A percentile compares a stretch with the other conserved stretches of the same genome.
phyloP scores from a whole-genome alignment of 2,113 vertebrate genomes.

The Leptocoma aspasia region DNA sequence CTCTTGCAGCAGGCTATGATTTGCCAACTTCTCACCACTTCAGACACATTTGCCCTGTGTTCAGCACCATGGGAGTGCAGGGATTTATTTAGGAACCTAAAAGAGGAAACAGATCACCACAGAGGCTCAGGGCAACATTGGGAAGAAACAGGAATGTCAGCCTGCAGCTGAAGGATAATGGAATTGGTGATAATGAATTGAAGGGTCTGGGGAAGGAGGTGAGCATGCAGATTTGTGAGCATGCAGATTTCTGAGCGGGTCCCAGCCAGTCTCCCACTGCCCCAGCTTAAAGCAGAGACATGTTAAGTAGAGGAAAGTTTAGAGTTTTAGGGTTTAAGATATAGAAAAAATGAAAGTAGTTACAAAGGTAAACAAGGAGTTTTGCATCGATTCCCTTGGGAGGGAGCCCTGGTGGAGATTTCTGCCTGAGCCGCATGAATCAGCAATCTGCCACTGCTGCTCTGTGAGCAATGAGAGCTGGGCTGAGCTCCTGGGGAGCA shows the following conservation, averaged over 20 bases:
- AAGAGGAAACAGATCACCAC: not conserved
- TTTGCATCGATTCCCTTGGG: not conserved
- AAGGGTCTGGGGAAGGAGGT: not conserved
- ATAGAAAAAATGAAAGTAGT: no score
- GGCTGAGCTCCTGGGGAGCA: not conserved
- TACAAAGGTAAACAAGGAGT: no score
- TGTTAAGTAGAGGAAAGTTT: no score
- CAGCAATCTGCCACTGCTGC: not conserved
- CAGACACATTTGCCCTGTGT: not conserved
- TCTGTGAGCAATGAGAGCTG: not conserved
- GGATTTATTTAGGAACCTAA: not conserved
- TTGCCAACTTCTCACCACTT: not conserved
- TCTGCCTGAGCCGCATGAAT: not conserved
- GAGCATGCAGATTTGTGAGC: no score
- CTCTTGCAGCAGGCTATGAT: not conserved
- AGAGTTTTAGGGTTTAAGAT: no score
- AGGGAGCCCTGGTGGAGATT: not conserved
- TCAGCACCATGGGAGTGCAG: not conserved
- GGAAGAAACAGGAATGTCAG: not conserved
- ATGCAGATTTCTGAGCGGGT: not conserved
- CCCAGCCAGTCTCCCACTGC: not conserved
- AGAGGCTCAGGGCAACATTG: not conserved
- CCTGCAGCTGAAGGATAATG: not conserved
- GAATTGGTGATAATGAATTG: not conserved
- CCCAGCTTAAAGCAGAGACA: no score